Percentiles rank a stretch among this genome's conserved stretches.
Evolutionary conservation across 2,888 invertebrate species (phyloP).

Genomic region (Caenorhabditis panamensis): DNA sequence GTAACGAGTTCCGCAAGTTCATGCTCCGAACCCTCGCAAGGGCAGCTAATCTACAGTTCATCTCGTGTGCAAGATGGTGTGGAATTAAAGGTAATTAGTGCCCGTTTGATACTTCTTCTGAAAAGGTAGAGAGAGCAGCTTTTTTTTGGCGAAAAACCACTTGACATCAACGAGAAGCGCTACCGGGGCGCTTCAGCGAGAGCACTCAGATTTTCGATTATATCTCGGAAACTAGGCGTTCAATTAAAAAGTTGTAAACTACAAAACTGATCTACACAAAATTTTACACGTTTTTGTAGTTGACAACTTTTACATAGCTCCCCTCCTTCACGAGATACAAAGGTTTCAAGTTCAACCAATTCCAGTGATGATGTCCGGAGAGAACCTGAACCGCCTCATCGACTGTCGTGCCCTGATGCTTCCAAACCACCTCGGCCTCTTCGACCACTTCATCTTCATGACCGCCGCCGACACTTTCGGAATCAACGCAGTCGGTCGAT

Average conservation of each 20-base stretch:
- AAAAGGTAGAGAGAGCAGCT: no score
- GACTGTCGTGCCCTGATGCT: conserved; percentile 68
- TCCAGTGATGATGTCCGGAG: conserved; percentile 47
- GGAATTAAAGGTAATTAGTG: conserved; percentile 37
- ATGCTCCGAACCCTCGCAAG: conserved; percentile 30
- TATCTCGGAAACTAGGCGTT: no score
- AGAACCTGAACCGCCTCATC: conserved; percentile 38
- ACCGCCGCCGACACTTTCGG: conserved; percentile 52
- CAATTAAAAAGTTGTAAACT: no score
- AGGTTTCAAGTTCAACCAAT: background rate
- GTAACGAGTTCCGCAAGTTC: conserved; percentile 17
- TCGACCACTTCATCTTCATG: conserved; percentile 76
- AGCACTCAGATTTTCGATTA: no score
- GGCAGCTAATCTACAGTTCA: conserved; percentile 42
- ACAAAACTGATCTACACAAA: no score
- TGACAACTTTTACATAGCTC: no score
- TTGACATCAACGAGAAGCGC: no score
- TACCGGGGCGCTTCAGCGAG: no score
- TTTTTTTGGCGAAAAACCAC: no score
- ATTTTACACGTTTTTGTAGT: no score
- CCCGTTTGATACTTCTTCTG: no score
- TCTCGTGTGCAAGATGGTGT: conserved; percentile 32
- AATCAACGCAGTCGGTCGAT: conserved; percentile 57
- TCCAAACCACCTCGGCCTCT: conserved; percentile 71
- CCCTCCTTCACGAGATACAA: no score